Evolutionary conservation across 2,113 vertebrate genomes (phyloP).

Genomic region (Periophthalmus modestus): DNA sequence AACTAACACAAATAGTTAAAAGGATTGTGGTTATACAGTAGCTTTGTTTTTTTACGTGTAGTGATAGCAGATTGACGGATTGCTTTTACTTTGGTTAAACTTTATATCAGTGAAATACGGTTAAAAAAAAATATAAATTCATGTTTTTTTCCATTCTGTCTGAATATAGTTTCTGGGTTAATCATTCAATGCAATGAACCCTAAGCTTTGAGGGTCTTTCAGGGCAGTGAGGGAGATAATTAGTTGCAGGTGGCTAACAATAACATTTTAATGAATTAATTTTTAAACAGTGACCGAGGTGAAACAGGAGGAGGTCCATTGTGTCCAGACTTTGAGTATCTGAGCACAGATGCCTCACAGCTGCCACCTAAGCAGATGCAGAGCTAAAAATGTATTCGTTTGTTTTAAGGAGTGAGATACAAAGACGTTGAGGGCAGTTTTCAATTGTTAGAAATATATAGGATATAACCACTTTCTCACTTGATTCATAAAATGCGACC

Average conservation of each 20-base stretch:
- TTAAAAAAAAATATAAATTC: not conserved
- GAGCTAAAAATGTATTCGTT: not conserved
- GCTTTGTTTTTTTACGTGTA: no score
- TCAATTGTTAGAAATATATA: not conserved
- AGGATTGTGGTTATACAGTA: not conserved
- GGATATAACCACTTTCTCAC: not conserved
- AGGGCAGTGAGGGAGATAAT: conserved; percentile 23
- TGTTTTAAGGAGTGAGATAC: not conserved
- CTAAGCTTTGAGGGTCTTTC: conserved; percentile 4
- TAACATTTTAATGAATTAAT: conserved; percentile 43
- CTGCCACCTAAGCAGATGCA: conserved; percentile 3
- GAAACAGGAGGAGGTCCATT: conserved; percentile 64
- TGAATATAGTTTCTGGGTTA: not conserved
- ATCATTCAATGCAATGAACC: not conserved
- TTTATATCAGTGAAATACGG: not conserved
- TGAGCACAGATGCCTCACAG: conserved; percentile 6
- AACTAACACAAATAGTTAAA: not conserved
- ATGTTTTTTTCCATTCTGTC: not conserved
- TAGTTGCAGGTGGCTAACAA: conserved; percentile 41
- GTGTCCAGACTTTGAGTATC: conserved; percentile 50
- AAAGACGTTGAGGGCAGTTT: not conserved
- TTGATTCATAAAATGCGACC: not conserved
- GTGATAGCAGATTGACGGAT: not conserved
- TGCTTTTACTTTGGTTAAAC: not conserved
- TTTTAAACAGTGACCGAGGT: conserved; percentile 57